Percentiles rank a stretch among this genome's conserved stretches.
Conservation (phyloP, 2,888 invertebrate species). For the Isotomurus palustris region DNA sequence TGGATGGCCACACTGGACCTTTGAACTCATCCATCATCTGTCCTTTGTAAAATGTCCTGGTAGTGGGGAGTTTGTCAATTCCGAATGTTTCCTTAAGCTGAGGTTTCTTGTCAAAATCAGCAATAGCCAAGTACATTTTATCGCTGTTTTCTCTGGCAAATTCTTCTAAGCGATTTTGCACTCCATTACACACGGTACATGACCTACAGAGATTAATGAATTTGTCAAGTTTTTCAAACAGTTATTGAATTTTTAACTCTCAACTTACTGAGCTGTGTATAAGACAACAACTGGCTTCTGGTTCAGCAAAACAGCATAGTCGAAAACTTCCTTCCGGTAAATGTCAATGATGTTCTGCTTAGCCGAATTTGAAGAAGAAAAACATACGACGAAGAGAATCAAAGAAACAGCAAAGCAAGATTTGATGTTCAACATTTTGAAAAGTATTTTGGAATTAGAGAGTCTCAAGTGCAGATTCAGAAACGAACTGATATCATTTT, state of each 20-base stretch:
- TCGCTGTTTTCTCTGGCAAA: conserved; percentile 12
- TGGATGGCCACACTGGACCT: conserved; percentile 11
- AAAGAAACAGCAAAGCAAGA: too few species aligned
- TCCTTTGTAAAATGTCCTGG: conserved; percentile 13
- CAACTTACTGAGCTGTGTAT: conserved; percentile 20
- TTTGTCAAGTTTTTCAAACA: neutral
- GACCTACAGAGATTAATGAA: conserved; percentile 1
- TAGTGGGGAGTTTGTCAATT: conserved; percentile 11
- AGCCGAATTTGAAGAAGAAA: too few species aligned
- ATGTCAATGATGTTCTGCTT: conserved; percentile 17
- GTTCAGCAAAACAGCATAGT: conserved; percentile 12
- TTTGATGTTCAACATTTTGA: too few species aligned
- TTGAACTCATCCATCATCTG: conserved; percentile 5
- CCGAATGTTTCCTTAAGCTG: conserved; percentile 10
- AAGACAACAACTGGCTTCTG: conserved; percentile 16
- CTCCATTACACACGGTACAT: neutral
- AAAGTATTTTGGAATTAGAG: too few species aligned
- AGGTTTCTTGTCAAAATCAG: conserved; percentile 17
- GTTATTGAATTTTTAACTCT: neutral
- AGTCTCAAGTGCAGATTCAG: too few species aligned
- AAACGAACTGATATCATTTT: too few species aligned
- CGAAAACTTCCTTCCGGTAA: conserved; percentile 14
- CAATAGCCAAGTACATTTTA: conserved; percentile 12
- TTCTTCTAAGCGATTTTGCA: conserved; percentile 7
- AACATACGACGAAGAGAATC: too few species aligned